A percentile compares a stretch with the other conserved stretches of the same genome.
These are phyloP conservation scores for Agriotes lineatus DNA, from an alignment of 2,888 invertebrate species.

Conservation along the genomic window DNA sequence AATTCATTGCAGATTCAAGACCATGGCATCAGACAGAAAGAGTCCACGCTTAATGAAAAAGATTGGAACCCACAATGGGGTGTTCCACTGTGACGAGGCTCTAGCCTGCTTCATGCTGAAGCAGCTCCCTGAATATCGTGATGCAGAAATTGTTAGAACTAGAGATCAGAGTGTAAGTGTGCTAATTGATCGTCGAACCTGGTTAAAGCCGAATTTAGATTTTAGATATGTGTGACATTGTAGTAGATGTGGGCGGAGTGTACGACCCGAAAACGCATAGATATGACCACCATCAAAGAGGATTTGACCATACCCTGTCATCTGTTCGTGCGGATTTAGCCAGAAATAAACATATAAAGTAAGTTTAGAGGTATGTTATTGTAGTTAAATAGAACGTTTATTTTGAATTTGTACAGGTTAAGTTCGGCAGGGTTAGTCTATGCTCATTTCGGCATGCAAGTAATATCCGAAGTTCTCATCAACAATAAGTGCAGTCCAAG, in stretches of 20 bases:
- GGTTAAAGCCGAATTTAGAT: conserved; percentile 56
- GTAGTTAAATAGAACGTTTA: neutral
- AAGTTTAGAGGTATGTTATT: no score
- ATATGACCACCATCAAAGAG: conserved; percentile 96
- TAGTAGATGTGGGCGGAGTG: conserved; percentile 93
- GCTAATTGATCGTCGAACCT: neutral
- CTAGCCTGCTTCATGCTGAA: conserved; percentile 95
- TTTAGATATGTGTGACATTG: conserved; percentile 88
- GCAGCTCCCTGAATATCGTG: conserved; percentile 81
- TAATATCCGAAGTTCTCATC: conserved; percentile 74
- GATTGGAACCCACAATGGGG: conserved; percentile 85
- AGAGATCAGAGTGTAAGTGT: conserved; percentile 68
- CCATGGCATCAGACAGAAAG: conserved; percentile 62
- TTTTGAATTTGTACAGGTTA: conserved; percentile 71
- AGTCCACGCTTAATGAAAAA: conserved; percentile 58
- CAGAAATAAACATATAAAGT: conserved; percentile 73
- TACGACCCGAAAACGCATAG: conserved; percentile 82
- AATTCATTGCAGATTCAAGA: conserved; percentile 57
- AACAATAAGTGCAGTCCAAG: conserved; percentile 65
- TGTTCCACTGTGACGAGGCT: conserved; percentile 94
- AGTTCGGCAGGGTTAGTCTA: conserved; percentile 97
- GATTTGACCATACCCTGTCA: conserved; percentile 77
- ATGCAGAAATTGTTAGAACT: conserved; percentile 83
- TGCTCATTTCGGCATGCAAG: conserved; percentile 86
- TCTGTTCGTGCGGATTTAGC: conserved; percentile 73